Percentiles rank a stretch among this genome's conserved stretches.
phyloP scores from a whole-genome alignment of 2,888 invertebrate species.

The Phanerotoma sp. region DNA sequence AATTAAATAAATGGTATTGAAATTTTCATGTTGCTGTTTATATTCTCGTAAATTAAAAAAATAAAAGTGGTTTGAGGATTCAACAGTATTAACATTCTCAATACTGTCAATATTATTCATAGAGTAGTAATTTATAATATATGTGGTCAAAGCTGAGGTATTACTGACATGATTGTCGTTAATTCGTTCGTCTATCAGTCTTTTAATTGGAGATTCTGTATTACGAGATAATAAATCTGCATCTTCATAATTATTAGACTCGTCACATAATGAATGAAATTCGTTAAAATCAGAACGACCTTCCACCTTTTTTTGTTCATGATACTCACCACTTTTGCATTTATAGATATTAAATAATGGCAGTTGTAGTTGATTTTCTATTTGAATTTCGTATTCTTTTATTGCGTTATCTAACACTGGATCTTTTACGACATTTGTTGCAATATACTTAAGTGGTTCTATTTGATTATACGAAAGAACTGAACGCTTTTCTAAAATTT shows the following conservation, averaged over 20 bases:
- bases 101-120: no score
- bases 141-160: no score
- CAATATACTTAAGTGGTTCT: conserved; percentile 38
- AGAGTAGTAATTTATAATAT: no score
- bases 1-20: neutral
- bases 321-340: conserved; percentile 34
- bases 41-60: conserved; percentile 27
- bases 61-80: no score
- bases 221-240: conserved; percentile 7
- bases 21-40: conserved; percentile 11
- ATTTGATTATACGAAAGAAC: conserved; percentile 37
- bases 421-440: conserved; percentile 32
- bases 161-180: no score
- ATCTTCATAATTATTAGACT: conserved; percentile 7
- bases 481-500: conserved; percentile 44
- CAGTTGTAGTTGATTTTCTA: conserved; percentile 4
- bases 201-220: no score
- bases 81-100: no score
- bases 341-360: conserved; percentile 34
- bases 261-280: no score
- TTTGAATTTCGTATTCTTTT: conserved; percentile 35
- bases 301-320: no score
- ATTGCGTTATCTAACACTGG: conserved; percentile 30
- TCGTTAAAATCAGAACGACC: no score
- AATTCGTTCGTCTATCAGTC: no score